Percentiles rank a stretch among this genome's conserved stretches.
These are phyloP conservation scores for Meles meles DNA, from an alignment of 2,113 vertebrate species.

Conservation along the genomic window DNA sequence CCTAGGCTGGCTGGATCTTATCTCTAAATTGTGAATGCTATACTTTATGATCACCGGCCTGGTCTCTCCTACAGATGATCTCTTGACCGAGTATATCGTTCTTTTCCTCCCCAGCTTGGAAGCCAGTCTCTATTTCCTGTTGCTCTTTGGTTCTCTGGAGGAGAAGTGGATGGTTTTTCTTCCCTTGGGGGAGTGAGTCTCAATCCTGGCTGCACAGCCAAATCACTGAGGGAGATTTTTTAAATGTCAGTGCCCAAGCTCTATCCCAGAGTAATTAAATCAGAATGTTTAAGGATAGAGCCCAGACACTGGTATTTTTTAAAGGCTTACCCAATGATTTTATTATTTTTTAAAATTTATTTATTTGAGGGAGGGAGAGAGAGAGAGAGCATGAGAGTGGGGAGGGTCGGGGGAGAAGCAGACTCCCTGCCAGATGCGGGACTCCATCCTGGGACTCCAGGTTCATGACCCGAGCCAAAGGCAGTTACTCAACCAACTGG, in stretches of 20 bases:
- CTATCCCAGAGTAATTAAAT: not conserved
- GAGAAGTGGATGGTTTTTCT: not conserved
- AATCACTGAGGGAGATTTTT: not conserved
- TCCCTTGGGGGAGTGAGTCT: not conserved
- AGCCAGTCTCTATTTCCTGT: not conserved
- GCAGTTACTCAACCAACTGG: no score
- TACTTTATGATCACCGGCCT: not conserved
- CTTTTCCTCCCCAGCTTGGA: not conserved
- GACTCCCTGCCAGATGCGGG: no score
- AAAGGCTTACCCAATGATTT: not conserved
- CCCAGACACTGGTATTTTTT: not conserved
- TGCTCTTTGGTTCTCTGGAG: slow-evolving; percentile 21
- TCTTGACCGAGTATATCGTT: not conserved
- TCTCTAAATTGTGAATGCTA: not conserved
- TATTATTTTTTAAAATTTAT: not conserved
- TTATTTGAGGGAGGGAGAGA: no score
- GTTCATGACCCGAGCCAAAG: no score
- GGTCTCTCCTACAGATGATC: not conserved
- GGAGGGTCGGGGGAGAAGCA: no score
- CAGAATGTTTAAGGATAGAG: not conserved
- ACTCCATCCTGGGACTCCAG: no score
- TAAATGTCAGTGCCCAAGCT: not conserved
- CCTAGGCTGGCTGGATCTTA: not conserved
- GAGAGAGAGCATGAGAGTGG: no score
- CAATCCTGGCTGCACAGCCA: not conserved